These are phyloP conservation scores for Dolichotis patagonum DNA, from an alignment of 2,113 vertebrate genomes.

Conservation along the genomic window DNA sequence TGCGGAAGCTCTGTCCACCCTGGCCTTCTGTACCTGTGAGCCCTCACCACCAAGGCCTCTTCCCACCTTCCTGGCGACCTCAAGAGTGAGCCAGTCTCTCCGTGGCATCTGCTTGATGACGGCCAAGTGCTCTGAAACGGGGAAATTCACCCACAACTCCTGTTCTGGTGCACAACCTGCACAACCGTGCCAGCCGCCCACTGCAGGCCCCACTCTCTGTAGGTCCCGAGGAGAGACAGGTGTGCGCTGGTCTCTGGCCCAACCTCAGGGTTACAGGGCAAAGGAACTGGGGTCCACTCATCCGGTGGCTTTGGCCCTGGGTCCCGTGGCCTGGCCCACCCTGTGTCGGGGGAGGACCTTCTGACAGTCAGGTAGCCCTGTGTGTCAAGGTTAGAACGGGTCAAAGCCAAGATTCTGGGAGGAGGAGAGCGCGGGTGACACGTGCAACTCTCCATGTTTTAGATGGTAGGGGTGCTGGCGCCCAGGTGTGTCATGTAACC, in stretches of 20 bases:
- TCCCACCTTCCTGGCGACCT: not conserved
- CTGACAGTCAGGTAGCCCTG: not conserved
- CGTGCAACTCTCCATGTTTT: not conserved
- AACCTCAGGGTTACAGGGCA: rapidly evolving
- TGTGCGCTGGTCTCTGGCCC: not conserved
- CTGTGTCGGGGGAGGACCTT: not conserved
- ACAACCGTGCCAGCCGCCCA: not conserved
- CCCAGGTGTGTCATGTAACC: too few relatives aligned
- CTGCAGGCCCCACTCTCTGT: not conserved
- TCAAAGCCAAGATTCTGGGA: not conserved
- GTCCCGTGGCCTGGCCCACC: not conserved
- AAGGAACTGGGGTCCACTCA: not conserved
- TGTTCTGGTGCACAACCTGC: not conserved
- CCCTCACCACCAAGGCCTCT: not conserved
- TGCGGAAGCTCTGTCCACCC: not conserved
- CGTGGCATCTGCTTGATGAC: rapidly evolving
- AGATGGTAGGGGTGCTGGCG: not conserved
- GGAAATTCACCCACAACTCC: not conserved
- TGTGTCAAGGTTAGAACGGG: not conserved
- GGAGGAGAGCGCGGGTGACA: rapidly evolving
- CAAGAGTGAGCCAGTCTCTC: not conserved
- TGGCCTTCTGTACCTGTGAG: not conserved
- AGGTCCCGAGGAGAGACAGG: not conserved
- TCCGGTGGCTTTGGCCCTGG: not conserved
- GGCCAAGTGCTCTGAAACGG: not conserved